phyloP scores from a whole-genome alignment of 92 coral and sea anemone genomes.

The Porites rus region DNA sequence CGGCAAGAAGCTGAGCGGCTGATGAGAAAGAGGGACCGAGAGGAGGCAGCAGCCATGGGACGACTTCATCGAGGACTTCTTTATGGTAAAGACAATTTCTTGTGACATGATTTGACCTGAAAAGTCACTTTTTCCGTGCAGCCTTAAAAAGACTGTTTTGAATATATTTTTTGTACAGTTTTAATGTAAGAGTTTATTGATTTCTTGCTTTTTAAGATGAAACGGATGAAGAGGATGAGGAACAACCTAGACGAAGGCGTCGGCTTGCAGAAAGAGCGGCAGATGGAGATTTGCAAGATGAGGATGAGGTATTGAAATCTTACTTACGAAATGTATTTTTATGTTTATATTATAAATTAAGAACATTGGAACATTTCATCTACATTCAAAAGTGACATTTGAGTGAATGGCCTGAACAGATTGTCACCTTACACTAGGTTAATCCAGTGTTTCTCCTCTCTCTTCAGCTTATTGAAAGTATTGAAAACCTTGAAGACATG shows the following conservation, averaged over 20 bases:
- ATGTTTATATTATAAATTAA: too few relatives aligned
- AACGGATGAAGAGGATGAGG: slow-evolving; percentile 94
- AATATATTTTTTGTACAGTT: not conserved
- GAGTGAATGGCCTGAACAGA: not conserved
- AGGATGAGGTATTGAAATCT: slow-evolving; percentile 75
- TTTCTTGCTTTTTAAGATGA: slow-evolving; percentile 65
- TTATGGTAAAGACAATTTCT: slow-evolving; percentile 69
- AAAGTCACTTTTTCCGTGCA: not conserved
- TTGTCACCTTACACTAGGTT: not conserved
- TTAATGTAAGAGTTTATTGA: not conserved
- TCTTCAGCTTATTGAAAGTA: slow-evolving; percentile 88
- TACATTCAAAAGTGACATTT: not conserved
- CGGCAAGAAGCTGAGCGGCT: slow-evolving; percentile 90
- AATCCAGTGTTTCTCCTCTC: not conserved
- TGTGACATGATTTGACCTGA: not conserved
- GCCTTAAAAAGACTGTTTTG: too few relatives aligned
- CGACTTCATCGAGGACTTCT: slow-evolving; percentile 91
- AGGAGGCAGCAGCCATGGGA: slow-evolving; percentile 92
- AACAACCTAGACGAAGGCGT: slow-evolving; percentile 85
- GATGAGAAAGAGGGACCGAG: slow-evolving; percentile 96
- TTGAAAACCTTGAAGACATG: slow-evolving; percentile 99
- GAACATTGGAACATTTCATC: too few relatives aligned
- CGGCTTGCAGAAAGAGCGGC: slow-evolving; percentile 96
- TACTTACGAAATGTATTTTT: too few relatives aligned
- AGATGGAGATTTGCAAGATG: slow-evolving; percentile 91